Evolutionary conservation across 2,113 vertebrate species (phyloP).

Genomic region (Rhombomys opimus): DNA sequence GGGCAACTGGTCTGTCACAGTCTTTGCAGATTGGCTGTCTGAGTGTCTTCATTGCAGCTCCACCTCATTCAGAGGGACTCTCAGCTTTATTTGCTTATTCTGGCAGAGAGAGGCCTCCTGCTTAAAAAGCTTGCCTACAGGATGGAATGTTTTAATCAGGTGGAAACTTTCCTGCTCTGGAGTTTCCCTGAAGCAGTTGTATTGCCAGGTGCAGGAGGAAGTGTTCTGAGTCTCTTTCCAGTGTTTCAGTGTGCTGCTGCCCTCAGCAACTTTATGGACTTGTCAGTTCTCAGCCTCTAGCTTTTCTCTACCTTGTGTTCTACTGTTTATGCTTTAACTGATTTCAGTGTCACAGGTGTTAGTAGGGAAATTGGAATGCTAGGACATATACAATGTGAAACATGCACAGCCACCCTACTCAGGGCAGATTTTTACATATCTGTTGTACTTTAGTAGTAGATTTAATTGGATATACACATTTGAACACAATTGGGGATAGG

Average conservation of each 20-base stretch:
- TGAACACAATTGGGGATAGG: not conserved
- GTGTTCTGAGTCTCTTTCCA: too few relatives aligned
- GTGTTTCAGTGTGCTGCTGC: not conserved
- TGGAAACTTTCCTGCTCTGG: too few relatives aligned
- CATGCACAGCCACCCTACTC: too few relatives aligned
- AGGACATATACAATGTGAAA: not conserved
- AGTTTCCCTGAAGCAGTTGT: not conserved
- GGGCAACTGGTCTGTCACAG: not conserved
- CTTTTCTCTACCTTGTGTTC: not conserved
- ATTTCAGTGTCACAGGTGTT: not conserved
- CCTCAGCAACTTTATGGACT: not conserved
- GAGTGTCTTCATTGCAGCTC: not conserved
- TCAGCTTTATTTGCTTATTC: not conserved
- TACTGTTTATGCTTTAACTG: too few relatives aligned
- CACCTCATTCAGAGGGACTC: too few relatives aligned
- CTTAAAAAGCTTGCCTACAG: not conserved
- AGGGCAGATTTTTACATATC: not conserved
- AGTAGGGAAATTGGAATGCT: not conserved
- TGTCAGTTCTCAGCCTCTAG: too few relatives aligned
- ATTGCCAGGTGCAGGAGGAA: not conserved
- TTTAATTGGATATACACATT: not conserved
- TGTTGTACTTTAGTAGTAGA: not conserved
- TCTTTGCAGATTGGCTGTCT: not conserved
- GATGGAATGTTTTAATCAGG: not conserved
- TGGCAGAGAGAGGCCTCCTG: not conserved